Conservation (phyloP, 2,888 invertebrate genomes). For the Mimumesa dahlbomi region DNA sequence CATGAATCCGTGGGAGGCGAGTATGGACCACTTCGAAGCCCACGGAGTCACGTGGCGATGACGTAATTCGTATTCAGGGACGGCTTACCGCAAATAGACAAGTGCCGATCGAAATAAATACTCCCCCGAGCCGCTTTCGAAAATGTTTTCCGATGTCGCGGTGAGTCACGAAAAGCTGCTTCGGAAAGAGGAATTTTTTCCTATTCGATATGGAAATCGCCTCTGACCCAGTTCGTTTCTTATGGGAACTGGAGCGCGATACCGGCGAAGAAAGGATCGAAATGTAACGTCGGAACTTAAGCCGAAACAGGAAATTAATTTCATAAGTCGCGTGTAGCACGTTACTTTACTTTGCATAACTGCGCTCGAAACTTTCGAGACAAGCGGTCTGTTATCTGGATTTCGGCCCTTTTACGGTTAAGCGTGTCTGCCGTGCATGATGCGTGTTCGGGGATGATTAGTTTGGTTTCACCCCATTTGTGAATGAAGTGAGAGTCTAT, state of each 20-base stretch:
- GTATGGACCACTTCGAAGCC: conserved; percentile 54
- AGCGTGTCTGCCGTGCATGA: conserved; percentile 13
- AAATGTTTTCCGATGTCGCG: conserved; percentile 23
- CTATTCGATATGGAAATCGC: conserved; percentile 4
- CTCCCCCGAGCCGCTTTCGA: conserved; percentile 31
- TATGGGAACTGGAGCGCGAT: too few species aligned
- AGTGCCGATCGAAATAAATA: conserved; percentile 42
- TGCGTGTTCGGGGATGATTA: conserved; percentile 40
- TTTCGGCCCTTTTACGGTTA: conserved; percentile 33
- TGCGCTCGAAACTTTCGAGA: conserved; percentile 38
- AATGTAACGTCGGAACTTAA: not conserved
- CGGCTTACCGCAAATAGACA: conserved; percentile 57
- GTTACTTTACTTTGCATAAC: conserved; percentile 33
- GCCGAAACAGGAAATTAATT: conserved; percentile 44
- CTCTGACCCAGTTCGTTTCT: too few species aligned
- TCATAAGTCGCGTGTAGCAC: conserved; percentile 31
- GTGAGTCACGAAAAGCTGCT: too few species aligned
- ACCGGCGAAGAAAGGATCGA: too few species aligned
- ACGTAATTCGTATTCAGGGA: conserved; percentile 58
- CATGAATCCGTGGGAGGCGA: conserved; percentile 51
- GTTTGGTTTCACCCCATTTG: conserved; percentile 20
- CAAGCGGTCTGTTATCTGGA: conserved; percentile 11
- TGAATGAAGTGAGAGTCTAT: too few species aligned
- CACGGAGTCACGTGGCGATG: conserved; percentile 47
- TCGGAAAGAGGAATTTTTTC: too few species aligned